A percentile compares a stretch with the other conserved stretches of the same genome.
Conservation (phyloP, 2,888 invertebrate genomes). For the Homarus gammarus region DNA sequence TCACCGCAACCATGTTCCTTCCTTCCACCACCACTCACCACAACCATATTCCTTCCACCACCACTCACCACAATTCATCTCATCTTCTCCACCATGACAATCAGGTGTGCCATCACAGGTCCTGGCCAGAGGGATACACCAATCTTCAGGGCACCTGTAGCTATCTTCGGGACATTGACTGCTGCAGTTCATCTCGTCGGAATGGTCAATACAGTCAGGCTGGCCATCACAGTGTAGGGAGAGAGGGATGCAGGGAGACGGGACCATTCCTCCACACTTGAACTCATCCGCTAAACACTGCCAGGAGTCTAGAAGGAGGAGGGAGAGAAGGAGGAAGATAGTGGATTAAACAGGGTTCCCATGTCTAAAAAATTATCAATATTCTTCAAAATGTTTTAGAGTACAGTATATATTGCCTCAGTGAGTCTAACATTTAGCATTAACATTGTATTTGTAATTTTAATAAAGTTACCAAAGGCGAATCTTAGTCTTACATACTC, state of each 20-base stretch:
- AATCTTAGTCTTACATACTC: too few relatives aligned
- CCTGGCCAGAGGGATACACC: constrained; percentile 82
- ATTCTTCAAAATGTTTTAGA: too few relatives aligned
- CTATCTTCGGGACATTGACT: constrained; percentile 78
- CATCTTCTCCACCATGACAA: constrained; percentile 77
- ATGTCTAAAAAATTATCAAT: too few relatives aligned
- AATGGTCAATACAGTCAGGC: constrained; percentile 71
- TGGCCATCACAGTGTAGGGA: constrained; percentile 72
- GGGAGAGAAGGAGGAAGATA: neutral
- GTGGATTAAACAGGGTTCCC: too few relatives aligned
- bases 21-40: too few relatives aligned
- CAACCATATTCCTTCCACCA: too few relatives aligned
- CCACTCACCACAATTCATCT: constrained; percentile 66
- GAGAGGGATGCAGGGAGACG: constrained; percentile 62
- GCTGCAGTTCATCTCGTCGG: constrained; percentile 72
- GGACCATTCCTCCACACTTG: constrained; percentile 40
- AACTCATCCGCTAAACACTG: constrained; percentile 66
- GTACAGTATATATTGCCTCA: too few relatives aligned
- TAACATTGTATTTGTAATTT: too few relatives aligned
- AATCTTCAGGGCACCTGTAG: constrained; percentile 83
- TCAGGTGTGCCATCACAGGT: constrained; percentile 77
- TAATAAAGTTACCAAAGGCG: too few relatives aligned
- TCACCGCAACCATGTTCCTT: too few relatives aligned
- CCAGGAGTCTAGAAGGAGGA: constrained; percentile 54
- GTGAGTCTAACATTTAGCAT: too few relatives aligned